phyloP scores from a whole-genome alignment of 23 tunicate genomes.

The Styela clava region DNA sequence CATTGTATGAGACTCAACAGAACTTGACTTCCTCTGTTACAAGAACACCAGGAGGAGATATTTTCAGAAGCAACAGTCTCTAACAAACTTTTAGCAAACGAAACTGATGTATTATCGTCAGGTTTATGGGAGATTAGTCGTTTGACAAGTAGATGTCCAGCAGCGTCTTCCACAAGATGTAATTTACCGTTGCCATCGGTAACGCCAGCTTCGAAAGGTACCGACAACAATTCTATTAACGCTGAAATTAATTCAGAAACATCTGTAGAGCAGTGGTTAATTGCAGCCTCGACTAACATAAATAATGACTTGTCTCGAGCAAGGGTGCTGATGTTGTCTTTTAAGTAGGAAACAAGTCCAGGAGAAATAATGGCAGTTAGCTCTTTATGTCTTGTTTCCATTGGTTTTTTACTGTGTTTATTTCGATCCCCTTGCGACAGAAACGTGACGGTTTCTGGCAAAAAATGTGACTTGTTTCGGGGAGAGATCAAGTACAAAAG shows the following conservation, averaged over 20 bases:
- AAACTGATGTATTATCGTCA: neutral
- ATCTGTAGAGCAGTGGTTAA: conserved; percentile 24
- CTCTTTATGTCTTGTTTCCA: conserved; percentile 67
- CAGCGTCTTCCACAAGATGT: conserved; percentile 76
- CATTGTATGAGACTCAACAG: conserved; percentile 59
- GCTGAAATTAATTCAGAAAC: conserved; percentile 25
- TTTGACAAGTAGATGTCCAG: conserved; percentile 73
- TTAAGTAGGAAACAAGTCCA: conserved; percentile 33
- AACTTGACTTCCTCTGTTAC: conserved; percentile 79
- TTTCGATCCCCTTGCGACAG: conserved; percentile 70
- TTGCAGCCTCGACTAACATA: conserved; percentile 47
- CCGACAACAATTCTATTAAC: neutral
- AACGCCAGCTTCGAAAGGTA: conserved; percentile 16
- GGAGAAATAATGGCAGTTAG: conserved; percentile 55
- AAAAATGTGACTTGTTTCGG: conserved; percentile 72
- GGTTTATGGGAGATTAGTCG: conserved; percentile 32
- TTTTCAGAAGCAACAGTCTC: conserved; percentile 28
- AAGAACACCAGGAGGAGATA: conserved; percentile 56
- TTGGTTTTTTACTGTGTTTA: conserved; percentile 72
- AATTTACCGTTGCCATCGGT: neutral
- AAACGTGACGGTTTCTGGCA: conserved; percentile 59
- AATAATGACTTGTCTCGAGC: conserved; percentile 58
- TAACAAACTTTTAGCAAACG: conserved; percentile 33
- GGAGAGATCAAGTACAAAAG: conserved; percentile 64
- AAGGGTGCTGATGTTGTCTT: conserved; percentile 28